These are phyloP conservation scores for Myopa tessellatipennis DNA, from an alignment of 2,888 invertebrate species.

Conservation along the genomic window DNA sequence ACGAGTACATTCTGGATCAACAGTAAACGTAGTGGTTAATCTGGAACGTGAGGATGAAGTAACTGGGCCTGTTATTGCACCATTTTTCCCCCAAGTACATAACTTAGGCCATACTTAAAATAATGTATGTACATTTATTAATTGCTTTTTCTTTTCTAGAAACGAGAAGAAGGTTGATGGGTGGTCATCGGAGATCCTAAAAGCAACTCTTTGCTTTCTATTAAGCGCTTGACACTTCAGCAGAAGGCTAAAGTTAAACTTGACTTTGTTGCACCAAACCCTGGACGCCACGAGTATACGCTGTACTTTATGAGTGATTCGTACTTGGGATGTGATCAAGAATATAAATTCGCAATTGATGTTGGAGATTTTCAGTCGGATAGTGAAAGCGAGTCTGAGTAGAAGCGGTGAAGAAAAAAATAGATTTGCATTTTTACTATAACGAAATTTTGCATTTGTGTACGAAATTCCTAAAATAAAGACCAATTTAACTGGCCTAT, in stretches of 20 bases:
- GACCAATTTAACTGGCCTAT: conserved; percentile 50
- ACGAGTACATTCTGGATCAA: conserved; percentile 81
- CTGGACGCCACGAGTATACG: conserved; percentile 90
- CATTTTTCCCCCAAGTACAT: conserved; percentile 94
- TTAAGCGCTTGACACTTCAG: conserved; percentile 94
- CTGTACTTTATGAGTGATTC: conserved; percentile 99
- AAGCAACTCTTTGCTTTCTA: conserved; percentile 92
- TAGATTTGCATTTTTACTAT: neutral
- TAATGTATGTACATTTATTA: neutral
- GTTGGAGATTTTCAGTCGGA: conserved; percentile 82
- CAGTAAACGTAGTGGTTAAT: conserved; percentile 90
- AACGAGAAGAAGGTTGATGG: conserved; percentile 97
- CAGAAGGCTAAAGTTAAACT: conserved; percentile 85
- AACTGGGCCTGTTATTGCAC: conserved; percentile 96
- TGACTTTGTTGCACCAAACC: conserved; percentile 88
- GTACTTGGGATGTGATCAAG: conserved; percentile 99
- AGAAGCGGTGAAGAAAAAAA: conserved; percentile 48
- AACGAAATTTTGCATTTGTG: neutral
- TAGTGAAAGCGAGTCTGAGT: conserved; percentile 72
- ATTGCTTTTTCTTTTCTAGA: conserved; percentile 68
- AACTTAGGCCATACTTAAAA: neutral
- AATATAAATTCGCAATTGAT: conserved; percentile 91
- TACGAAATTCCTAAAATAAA: neutral
- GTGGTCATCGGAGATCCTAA: conserved; percentile 98
- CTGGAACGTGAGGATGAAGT: conserved; percentile 97